Conservation (phyloP, 1,140 invertebrate species). For the Formica exsecta region DNA sequence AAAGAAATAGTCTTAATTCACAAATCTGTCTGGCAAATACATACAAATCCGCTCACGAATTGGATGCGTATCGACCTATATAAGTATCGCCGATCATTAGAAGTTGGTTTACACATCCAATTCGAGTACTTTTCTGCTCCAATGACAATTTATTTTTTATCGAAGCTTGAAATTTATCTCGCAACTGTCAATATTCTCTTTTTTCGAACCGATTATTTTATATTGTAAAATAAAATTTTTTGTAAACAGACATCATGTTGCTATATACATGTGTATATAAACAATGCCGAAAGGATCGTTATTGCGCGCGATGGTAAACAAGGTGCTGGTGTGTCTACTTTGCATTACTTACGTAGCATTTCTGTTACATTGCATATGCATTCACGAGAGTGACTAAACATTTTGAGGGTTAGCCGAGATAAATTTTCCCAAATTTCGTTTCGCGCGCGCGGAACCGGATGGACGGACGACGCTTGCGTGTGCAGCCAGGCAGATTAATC, state of each 20-base stretch:
- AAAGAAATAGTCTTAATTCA: slow-evolving; percentile 36
- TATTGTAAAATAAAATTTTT: slow-evolving; percentile 16
- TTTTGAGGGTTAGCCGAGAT: slow-evolving; percentile 43
- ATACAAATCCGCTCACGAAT: slow-evolving; percentile 26
- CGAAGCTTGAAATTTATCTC: slow-evolving; percentile 21
- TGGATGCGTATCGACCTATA: slow-evolving; percentile 31
- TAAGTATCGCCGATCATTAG: slow-evolving; percentile 60
- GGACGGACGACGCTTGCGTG: slow-evolving; percentile 66
- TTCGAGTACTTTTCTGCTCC: background rate
- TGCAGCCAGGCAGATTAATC: slow-evolving; percentile 77
- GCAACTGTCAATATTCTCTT: slow-evolving; percentile 16
- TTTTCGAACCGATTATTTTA: slow-evolving; percentile 21
- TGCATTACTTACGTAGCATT: slow-evolving; percentile 37
- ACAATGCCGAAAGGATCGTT: slow-evolving; percentile 1
- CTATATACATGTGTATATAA: background rate
- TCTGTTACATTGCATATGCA: slow-evolving; percentile 11
- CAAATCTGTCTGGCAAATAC: slow-evolving; percentile 37
- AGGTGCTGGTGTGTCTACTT: slow-evolving; percentile 12
- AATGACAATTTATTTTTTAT: slow-evolving; percentile 39
- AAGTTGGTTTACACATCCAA: slow-evolving; percentile 53
- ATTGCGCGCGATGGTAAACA: no score
- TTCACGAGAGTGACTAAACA: slow-evolving; percentile 40
- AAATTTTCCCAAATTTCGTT: slow-evolving; percentile 69
- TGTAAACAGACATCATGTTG: background rate
- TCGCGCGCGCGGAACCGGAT: slow-evolving; percentile 40